Base-by-base conservation (phyloP, 2,888 invertebrate genomes). In the Meta bourneti region DNA sequence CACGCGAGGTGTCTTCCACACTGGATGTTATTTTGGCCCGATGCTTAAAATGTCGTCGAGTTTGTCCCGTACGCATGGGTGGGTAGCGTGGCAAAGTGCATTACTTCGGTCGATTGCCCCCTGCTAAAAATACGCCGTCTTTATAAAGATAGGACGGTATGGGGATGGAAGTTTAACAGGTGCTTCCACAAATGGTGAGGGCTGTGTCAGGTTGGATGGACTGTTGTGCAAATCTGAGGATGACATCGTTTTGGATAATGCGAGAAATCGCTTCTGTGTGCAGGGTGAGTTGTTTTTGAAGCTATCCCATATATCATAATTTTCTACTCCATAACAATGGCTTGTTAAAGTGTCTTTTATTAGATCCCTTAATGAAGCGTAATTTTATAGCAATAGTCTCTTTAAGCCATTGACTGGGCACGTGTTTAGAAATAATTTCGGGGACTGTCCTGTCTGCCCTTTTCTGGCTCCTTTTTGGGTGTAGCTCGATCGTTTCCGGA, bases 81-180 rank as follows among this genome's bases (percentile, higher is more conserved):
- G 74, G 49, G 13, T 89, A 70, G 83, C 89, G 89, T 89, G 89
- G 48, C 61, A 61, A 71, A 83, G 61, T 20, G 9, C 77, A 72
- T 84, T 89, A 79, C 34, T 83, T 71, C 82, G 79, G 54, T 83
- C 78, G 72, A 89, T 71, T 61, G 83, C 52, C 49, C 77, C 48
- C 51, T 72, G 48, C 89, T 89, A 89, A 72, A 84, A 89, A 89
- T 89, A 84, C 78, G 20, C 13, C 72, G 77, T 69, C n/a, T 70
- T 52, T 84, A 84, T 89, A 89, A 89, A 89, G 83, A 71, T 84
- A 49, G 48, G 20, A 16, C 19, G 19, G 61, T n/a, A 13, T 16
- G 54, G 49, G 11, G 11, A 11, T 13, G 48, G 13, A 75, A 48
- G n/a, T 49, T 75, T 84, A 52, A 84, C 54, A 6, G 13, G 54